Conservation (phyloP, 2,113 vertebrate species). For the Progne subis region DNA sequence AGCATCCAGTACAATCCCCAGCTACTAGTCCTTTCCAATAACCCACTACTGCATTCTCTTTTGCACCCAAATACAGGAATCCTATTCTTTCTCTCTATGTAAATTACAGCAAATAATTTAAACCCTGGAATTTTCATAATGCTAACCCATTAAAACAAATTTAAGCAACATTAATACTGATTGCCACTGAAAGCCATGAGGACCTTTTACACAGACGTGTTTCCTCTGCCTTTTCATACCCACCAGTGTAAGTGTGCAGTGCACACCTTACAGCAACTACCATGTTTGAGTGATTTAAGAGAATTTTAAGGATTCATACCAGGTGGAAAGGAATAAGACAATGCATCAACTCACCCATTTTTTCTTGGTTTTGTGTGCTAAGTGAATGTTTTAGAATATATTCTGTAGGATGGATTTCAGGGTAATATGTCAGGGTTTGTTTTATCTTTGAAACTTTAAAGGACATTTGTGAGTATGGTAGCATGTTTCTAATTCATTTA, state of each 20-base stretch:
- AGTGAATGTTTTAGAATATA: not conserved
- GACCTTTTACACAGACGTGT: rapidly evolving
- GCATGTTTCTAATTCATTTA: not conserved
- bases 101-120: not conserved
- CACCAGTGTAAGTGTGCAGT: not conserved
- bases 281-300: not conserved
- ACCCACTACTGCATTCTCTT: not conserved
- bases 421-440: not conserved
- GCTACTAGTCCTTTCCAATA: not conserved
- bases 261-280: not conserved
- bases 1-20: not conserved
- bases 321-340: not conserved
- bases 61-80: not conserved
- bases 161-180: not conserved
- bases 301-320: not conserved
- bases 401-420: not conserved
- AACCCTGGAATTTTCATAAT: not conserved
- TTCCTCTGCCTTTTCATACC: not conserved
- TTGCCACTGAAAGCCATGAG: not conserved
- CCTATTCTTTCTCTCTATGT: not conserved
- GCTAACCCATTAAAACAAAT: not conserved
- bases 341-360: not conserved
- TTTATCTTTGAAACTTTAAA: not conserved
- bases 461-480: not conserved
- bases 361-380: not conserved